phyloP scores from a whole-genome alignment of 2,888 invertebrate species.

The Gymnocheta viridis region DNA sequence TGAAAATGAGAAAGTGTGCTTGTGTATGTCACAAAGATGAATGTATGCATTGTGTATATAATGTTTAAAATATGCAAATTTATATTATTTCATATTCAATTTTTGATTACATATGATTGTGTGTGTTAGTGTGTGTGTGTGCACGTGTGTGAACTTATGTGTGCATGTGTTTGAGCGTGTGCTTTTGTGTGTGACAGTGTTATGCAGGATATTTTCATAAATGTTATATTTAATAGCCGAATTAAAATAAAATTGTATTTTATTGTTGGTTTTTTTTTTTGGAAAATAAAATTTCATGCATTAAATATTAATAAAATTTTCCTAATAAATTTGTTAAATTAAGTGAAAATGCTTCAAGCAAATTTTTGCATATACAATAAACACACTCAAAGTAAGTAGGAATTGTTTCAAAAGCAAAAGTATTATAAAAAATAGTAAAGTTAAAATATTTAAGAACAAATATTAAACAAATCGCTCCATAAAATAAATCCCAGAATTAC shows the following conservation, averaged over 20 bases:
- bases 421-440: too few species aligned
- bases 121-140: neutral
- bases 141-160: neutral
- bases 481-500: too few species aligned
- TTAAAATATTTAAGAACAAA: too few species aligned
- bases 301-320: conserved; percentile 56
- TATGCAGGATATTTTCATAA: conserved; percentile 38
- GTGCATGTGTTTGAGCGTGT: neutral
- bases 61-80: conserved; percentile 46
- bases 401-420: too few species aligned
- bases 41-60: conserved; percentile 13
- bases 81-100: conserved; percentile 18
- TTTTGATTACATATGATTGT: too few species aligned
- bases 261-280: conserved; percentile 27
- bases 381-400: neutral
- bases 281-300: conserved; percentile 41
- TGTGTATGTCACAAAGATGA: conserved; percentile 22
- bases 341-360: conserved; percentile 36
- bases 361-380: neutral
- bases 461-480: too few species aligned
- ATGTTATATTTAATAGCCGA: conserved; percentile 56
- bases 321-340: conserved; percentile 50
- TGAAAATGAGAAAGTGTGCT: conserved; percentile 36
- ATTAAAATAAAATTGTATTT: conserved; percentile 57
- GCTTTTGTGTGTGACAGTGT: neutral